Evolutionary conservation across 2,113 vertebrate genomes (phyloP).

Genomic region (Centrocercus urophasianus): DNA sequence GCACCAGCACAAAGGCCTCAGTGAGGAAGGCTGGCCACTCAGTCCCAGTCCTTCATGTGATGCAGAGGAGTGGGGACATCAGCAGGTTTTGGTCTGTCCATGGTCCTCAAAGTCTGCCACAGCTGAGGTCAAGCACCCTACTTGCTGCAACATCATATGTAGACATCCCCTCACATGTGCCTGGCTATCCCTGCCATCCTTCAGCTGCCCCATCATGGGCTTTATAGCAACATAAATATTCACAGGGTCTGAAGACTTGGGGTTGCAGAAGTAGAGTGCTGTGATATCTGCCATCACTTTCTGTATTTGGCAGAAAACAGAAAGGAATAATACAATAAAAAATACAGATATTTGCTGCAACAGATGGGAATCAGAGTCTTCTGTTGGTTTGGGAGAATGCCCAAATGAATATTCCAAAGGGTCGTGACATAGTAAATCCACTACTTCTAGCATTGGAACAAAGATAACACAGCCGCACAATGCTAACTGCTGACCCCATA

Average conservation of each 20-base stretch:
- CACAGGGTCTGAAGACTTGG: background rate
- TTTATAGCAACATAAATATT: background rate
- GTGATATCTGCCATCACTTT: background rate
- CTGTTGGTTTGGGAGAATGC: background rate
- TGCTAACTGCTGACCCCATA: background rate
- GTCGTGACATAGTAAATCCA: conserved; percentile 24
- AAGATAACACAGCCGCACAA: background rate
- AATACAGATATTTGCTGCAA: background rate
- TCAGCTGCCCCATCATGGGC: rapidly evolving
- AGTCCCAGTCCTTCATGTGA: background rate
- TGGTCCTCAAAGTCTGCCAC: background rate
- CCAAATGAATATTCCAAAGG: background rate
- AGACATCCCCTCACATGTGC: background rate
- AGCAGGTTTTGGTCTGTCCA: background rate
- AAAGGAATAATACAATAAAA: background rate
- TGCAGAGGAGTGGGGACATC: rapidly evolving
- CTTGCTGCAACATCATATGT: background rate
- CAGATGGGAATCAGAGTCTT: conserved; percentile 14
- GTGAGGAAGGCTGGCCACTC: background rate
- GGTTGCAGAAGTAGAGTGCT: background rate
- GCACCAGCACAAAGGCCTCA: background rate
- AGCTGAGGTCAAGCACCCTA: background rate
- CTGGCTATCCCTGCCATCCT: background rate
- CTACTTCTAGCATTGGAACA: conserved; percentile 22
- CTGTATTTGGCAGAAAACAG: background rate